phyloP scores from a whole-genome alignment of 1,140 invertebrate genomes.

The Trypoxylus dichotomus region DNA sequence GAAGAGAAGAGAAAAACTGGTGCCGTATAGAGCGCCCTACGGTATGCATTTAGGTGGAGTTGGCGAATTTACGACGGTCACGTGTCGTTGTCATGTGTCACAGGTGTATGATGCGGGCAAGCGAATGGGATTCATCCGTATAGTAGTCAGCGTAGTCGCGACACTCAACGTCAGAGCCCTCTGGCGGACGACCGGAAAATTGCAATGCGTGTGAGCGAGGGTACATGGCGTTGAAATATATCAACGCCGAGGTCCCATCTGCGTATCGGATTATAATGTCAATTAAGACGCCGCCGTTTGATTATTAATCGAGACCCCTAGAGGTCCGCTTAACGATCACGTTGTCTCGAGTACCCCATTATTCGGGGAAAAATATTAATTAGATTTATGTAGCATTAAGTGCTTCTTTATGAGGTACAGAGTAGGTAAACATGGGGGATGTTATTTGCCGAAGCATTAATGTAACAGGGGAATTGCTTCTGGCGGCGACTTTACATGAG shows the following conservation, averaged over 20 bases:
- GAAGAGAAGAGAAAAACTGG: neutral
- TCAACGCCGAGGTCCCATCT: neutral
- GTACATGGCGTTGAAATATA: neutral
- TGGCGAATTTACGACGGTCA: constrained; percentile 9
- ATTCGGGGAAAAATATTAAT: neutral
- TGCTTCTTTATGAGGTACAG: neutral
- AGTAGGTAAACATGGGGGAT: neutral
- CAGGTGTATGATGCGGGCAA: constrained; percentile 9
- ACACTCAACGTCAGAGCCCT: neutral
- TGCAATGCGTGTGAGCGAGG: neutral
- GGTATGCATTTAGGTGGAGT: neutral
- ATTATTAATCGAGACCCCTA: neutral
- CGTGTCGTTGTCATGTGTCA: constrained; percentile 10
- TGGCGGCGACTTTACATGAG: no score
- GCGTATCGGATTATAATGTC: constrained; percentile 23
- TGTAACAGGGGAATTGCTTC: neutral
- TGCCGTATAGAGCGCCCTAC: neutral
- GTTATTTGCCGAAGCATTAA: neutral
- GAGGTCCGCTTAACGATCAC: neutral
- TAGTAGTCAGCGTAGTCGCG: neutral
- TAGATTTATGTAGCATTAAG: neutral
- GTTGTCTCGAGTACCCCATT: neutral
- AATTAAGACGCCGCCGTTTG: neutral
- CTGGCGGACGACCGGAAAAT: neutral
- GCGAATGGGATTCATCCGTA: neutral